Conservation (phyloP, 2,888 invertebrate species). For the Hirudinaria manillensis region DNA sequence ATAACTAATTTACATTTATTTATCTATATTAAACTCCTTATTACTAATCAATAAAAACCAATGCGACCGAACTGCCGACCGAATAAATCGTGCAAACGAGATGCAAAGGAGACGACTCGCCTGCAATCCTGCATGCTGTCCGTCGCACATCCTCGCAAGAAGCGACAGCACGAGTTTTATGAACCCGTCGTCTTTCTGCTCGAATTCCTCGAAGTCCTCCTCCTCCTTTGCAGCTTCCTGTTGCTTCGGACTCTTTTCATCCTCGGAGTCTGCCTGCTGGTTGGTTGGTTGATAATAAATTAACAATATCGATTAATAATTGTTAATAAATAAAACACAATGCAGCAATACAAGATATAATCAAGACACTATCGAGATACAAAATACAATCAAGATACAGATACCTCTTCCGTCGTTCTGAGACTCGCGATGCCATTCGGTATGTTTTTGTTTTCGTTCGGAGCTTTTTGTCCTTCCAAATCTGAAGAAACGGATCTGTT, state of each 20-base stretch:
- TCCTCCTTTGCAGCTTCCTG: conserved; percentile 32
- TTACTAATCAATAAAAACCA: background rate
- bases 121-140: conserved; percentile 51
- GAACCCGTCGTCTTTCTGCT: conserved; percentile 52
- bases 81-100: too few species aligned
- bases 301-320: background rate
- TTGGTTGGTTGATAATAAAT: background rate
- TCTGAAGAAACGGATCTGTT: background rate
- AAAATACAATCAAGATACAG: background rate
- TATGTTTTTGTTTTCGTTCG: background rate
- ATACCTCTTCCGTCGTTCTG: background rate
- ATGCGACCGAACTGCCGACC: too few species aligned
- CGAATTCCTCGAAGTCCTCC: conserved; percentile 31
- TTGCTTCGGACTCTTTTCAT: background rate
- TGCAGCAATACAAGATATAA: background rate
- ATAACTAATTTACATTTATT: too few species aligned
- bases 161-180: conserved; percentile 53
- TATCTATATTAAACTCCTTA: too few species aligned
- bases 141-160: conserved; percentile 54
- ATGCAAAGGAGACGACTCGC: conserved; percentile 37
- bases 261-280: conserved; percentile 8
- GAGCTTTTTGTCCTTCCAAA: too few species aligned
- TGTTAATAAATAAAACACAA: too few species aligned
- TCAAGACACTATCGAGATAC: background rate
- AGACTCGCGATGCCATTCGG: conserved; percentile 6